A percentile compares a stretch with the other conserved stretches of the same genome.
Evolutionary conservation across 2,888 invertebrate genomes (phyloP).

Genomic region (Lysandra bellargus): DNA sequence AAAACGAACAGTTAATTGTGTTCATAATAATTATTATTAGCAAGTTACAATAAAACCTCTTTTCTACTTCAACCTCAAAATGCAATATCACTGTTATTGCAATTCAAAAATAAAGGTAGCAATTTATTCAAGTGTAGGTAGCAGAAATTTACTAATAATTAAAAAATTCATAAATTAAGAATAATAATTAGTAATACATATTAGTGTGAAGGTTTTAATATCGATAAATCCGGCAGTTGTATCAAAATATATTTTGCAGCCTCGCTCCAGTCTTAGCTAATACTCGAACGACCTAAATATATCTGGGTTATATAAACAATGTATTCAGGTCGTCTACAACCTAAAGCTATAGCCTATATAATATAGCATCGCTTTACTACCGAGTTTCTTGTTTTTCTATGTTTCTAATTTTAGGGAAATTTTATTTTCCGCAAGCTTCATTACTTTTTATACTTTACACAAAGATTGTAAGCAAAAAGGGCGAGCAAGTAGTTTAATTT

Average conservation of each 20-base stretch:
- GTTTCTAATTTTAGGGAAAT: not conserved
- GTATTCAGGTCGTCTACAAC: conserved; percentile 21
- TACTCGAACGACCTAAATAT: conserved; percentile 26
- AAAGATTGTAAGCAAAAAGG: not conserved
- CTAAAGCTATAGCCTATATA: conserved; percentile 10
- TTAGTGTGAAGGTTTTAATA: not conserved
- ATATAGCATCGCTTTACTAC: not conserved
- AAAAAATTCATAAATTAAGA: not conserved
- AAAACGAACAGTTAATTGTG: not conserved
- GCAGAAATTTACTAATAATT: not conserved
- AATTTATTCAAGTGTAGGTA: not conserved
- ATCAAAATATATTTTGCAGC: conserved; percentile 6
- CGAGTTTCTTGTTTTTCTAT: not conserved
- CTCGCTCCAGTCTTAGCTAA: conserved; percentile 21
- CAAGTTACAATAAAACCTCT: too few relatives aligned
- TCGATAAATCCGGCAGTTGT: not conserved
- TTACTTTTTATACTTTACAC: not conserved
- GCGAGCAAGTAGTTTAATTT: not conserved
- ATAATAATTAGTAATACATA: too few relatives aligned
- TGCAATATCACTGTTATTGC: not conserved
- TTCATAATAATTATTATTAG: not conserved
- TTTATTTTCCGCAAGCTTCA: not conserved
- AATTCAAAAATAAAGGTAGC: not conserved
- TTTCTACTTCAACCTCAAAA: not conserved
- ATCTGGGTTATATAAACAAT: conserved; percentile 26